These are phyloP conservation scores for Hoplodrina blanda DNA, from an alignment of 2,888 invertebrate species.

Conservation along the genomic window DNA sequence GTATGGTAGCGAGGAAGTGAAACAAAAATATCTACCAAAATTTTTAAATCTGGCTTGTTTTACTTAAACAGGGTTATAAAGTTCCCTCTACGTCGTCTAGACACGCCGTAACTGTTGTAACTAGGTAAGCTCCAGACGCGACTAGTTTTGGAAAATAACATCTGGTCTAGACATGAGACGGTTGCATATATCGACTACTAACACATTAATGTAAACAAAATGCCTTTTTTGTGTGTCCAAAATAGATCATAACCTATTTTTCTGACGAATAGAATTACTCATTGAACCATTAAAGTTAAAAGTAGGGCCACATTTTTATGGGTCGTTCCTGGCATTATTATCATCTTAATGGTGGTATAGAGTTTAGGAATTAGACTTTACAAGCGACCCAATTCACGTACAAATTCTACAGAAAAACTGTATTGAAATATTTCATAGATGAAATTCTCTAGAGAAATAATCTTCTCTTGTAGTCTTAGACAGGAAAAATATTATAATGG, in stretches of 20 bases:
- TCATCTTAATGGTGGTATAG: conserved; percentile 31
- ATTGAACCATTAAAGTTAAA: conserved; percentile 51
- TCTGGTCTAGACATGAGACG: conserved; percentile 69
- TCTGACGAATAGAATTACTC: conserved; percentile 47
- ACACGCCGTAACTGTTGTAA: conserved; percentile 66
- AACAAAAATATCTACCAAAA: conserved; percentile 13
- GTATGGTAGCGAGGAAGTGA: background rate
- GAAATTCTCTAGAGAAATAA: background rate
- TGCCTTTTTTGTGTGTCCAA: conserved; percentile 46
- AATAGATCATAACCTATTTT: conserved; percentile 61
- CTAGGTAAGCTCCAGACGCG: conserved; percentile 61
- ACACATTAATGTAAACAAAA: conserved; percentile 65
- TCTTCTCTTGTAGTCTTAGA: background rate
- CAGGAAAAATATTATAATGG: background rate
- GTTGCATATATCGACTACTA: conserved; percentile 63
- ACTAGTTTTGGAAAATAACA: conserved; percentile 68
- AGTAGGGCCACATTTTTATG: conserved; percentile 44
- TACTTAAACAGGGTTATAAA: conserved; percentile 63
- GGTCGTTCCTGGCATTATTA: conserved; percentile 17
- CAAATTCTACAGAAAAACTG: conserved; percentile 2
- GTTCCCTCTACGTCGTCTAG: conserved; percentile 77
- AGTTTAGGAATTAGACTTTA: conserved; percentile 9
- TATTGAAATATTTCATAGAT: background rate
- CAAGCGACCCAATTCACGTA: conserved; percentile 7
- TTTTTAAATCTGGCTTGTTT: conserved; percentile 13